phyloP scores from a whole-genome alignment of 92 coral and sea anemone genomes.

The Meandrina meandrites region DNA sequence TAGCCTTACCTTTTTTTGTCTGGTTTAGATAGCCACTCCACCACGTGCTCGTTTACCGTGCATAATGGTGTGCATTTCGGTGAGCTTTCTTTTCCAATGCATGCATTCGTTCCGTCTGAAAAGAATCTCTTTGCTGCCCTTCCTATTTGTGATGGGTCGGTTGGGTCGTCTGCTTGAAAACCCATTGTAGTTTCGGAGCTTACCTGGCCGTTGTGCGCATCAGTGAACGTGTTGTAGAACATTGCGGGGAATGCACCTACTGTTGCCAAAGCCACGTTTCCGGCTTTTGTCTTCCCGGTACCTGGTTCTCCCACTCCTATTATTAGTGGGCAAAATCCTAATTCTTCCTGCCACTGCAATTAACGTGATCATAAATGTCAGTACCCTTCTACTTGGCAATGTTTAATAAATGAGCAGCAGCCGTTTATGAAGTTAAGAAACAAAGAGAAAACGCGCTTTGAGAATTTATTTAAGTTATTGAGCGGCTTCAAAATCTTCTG shows the following conservation, averaged over 20 bases:
- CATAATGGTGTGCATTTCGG: constrained; percentile 51
- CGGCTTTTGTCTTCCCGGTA: constrained; percentile 47
- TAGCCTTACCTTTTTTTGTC: constrained; percentile 42
- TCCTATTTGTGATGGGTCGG: constrained; percentile 51
- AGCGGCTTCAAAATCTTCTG: no score
- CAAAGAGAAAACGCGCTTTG: no score
- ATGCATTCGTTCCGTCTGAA: constrained; percentile 45
- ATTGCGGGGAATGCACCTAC: constrained; percentile 29
- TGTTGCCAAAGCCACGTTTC: constrained; percentile 33
- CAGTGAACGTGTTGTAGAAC: constrained; percentile 41
- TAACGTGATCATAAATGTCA: no score
- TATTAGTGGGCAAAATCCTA: constrained; percentile 39
- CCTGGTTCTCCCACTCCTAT: constrained; percentile 53
- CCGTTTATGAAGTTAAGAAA: no score
- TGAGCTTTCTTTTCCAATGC: constrained; percentile 22
- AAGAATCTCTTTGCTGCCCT: constrained; percentile 60
- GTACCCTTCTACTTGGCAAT: no score
- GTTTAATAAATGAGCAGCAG: no score
- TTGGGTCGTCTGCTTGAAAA: constrained; percentile 36
- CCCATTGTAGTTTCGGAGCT: neutral
- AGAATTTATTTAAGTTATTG: no score
- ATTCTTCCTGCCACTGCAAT: neutral
- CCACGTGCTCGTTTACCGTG: constrained; percentile 54
- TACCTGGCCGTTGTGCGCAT: constrained; percentile 13
- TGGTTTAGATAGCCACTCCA: constrained; percentile 42